A percentile compares a stretch with the other conserved stretches of the same genome.
Conservation (phyloP, 2,888 invertebrate genomes). For the Ormyrus nitidulus region DNA sequence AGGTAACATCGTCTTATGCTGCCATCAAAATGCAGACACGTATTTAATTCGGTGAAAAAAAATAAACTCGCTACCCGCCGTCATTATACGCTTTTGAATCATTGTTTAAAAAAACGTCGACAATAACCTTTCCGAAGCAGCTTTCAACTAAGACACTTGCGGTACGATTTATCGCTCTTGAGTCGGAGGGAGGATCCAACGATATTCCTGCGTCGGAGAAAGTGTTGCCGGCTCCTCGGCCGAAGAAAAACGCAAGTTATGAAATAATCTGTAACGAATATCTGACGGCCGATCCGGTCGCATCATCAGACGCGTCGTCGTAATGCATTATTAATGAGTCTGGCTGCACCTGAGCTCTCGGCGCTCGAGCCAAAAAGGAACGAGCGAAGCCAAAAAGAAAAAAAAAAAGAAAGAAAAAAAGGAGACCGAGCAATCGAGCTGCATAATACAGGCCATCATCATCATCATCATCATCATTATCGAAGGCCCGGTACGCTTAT, state of each 20-base stretch:
- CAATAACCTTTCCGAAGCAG: no score
- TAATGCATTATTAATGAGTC: slow-evolving; percentile 19
- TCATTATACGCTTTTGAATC: no score
- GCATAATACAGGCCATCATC: no score
- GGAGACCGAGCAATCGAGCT: not conserved
- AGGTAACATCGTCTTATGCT: not conserved
- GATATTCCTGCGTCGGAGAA: not conserved
- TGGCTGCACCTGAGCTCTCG: not conserved
- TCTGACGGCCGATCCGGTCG: not conserved
- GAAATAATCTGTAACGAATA: slow-evolving; percentile 29
- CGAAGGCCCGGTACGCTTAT: not conserved
- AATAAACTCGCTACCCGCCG: no score
- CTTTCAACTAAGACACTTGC: no score
- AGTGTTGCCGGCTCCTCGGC: slow-evolving; percentile 3
- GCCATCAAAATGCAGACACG: no score
- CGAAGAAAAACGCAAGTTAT: slow-evolving; percentile 20
- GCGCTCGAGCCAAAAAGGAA: not conserved
- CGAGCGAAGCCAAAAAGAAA: not conserved
- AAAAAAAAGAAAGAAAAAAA: not conserved
- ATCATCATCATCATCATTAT: no score
- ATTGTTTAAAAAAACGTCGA: no score
- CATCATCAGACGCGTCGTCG: not conserved
- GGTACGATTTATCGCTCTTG: no score
- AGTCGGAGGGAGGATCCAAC: no score
- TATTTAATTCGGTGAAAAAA: no score